phyloP scores from a whole-genome alignment of 1,140 invertebrate species.

The Bathynomus jamesi region DNA sequence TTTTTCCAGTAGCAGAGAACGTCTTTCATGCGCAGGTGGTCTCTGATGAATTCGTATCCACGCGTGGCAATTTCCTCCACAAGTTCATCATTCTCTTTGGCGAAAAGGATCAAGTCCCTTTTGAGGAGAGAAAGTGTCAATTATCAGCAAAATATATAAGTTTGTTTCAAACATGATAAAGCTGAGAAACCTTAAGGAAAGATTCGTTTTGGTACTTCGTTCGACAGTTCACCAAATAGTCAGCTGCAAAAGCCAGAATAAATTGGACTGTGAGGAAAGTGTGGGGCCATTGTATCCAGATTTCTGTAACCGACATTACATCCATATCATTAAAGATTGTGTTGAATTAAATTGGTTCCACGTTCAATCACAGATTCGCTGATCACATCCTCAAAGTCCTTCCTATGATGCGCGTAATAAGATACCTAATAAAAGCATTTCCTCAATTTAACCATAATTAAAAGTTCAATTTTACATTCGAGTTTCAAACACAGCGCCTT shows the following conservation, averaged over 20 bases:
- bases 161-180: not conserved
- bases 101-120: slow-evolving; percentile 65
- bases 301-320: not conserved
- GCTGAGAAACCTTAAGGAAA: not conserved
- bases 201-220: not conserved
- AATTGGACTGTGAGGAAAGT: too few species aligned
- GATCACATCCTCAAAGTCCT: too few species aligned
- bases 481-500: too few species aligned
- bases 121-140: not conserved
- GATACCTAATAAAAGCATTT: too few species aligned
- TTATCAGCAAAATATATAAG: not conserved
- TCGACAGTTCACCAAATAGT: not conserved
- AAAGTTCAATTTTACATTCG: too few species aligned
- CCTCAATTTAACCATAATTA: too few species aligned
- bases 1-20: slow-evolving; percentile 80
- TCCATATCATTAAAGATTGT: too few species aligned
- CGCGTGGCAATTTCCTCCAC: slow-evolving; percentile 64
- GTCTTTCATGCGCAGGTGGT: slow-evolving; percentile 73
- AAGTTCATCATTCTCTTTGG: slow-evolving; percentile 63
- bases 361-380: too few species aligned
- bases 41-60: slow-evolving; percentile 71
- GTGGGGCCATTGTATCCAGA: not conserved
- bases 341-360: too few species aligned
- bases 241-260: too few species aligned
- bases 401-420: too few species aligned